Evolutionary conservation across 2,888 invertebrate genomes (phyloP), one percentile per base, ranked within the genome.

Genomic region (Netelia virgata): DNA sequence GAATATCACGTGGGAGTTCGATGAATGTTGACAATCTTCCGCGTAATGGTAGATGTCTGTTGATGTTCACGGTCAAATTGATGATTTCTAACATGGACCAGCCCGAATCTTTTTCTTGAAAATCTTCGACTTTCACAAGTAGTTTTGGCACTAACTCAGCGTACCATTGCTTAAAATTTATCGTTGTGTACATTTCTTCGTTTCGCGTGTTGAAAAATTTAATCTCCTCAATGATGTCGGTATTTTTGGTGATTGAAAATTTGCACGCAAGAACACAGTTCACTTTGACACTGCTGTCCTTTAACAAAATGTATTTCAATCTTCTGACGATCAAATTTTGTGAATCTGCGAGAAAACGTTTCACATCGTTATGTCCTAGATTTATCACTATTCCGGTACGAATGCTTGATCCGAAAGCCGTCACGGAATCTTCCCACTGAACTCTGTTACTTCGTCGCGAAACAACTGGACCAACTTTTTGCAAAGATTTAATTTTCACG

Each of bases 81-180:
- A 83, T 23, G 14, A 85, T 88, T 77, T 89, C 85, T 20, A n/a
- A n/a, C 47, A 89, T 70, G 11, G 76, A 68, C 88, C 88, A 89
- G 5, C 87, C 87, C 8, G 86, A 88, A 68, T 88, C 88, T n/a
- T 82, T 77, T 41, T 88, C 85, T 72, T 88, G 78, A 79, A 88
- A 88, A 50, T 88, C 87, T 78, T 87, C 87, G 20, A 88, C 69
- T 78, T 87, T 83, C 16, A 20, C 53, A 43, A 87, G 78, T 28
- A 28, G 28, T 28, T 28, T 28, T 28, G 2, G 5, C 5, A 28
- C 28, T 28, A 28, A 5, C 5, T 5, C 28, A n/a, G n/a, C n/a
- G n/a, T 28, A 28, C 28, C 5, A 28, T 5, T 28, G 5, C 5
- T 28, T n/a, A n/a, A n/a, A n/a, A 28, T 28, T 28, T 5, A 5